Percentiles rank a stretch among this genome's conserved stretches.
phyloP scores from a whole-genome alignment of 2,113 vertebrate species.

The Platanista minor region DNA sequence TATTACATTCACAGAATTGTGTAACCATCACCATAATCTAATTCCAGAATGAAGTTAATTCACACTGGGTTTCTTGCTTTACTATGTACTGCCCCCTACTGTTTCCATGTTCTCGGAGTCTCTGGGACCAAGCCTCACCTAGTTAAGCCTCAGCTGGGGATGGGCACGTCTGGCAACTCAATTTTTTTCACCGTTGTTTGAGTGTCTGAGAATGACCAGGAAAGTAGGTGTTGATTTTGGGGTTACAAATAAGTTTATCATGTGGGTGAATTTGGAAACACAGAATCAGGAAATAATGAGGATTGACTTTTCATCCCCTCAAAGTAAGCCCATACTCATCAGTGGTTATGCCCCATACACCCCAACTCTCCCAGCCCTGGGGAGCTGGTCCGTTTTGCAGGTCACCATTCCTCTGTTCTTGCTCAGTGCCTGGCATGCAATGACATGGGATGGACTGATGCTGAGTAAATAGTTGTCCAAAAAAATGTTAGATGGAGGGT shows the following conservation, averaged over 20 bases:
- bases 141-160: not conserved
- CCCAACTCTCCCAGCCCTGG: not conserved
- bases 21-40: not conserved
- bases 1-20: not conserved
- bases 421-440: not conserved
- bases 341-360: no score
- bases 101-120: not conserved
- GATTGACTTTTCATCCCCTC: not conserved
- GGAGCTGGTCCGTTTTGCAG: not conserved
- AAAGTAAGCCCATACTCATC: not conserved
- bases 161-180: fast-evolving
- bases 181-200: not conserved
- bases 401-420: not conserved
- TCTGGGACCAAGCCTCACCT: not conserved
- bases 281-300: not conserved
- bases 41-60: not conserved
- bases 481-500: not conserved
- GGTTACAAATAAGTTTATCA: not conserved
- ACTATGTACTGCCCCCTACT: not conserved
- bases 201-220: not conserved
- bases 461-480: not conserved
- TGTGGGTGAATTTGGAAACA: not conserved
- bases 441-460: no score
- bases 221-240: not conserved
- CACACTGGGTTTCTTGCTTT: not conserved